These are phyloP conservation scores for Ptilorrhoa leucosticta DNA, from an alignment of 2,113 vertebrate genomes.

Conservation along the genomic window DNA sequence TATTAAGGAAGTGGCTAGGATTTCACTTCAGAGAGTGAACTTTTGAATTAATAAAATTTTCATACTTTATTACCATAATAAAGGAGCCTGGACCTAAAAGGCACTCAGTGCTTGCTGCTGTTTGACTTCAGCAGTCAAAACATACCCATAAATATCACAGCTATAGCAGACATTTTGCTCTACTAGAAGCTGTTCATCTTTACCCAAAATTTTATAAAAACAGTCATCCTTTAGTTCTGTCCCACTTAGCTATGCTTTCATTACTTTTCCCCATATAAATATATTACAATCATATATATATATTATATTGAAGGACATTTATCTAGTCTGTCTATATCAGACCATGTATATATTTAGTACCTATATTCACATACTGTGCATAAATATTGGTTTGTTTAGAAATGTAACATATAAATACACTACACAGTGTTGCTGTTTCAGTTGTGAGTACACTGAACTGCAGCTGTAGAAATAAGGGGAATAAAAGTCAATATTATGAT, in stretches of 20 bases:
- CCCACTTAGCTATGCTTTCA: neutral
- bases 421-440: neutral
- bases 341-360: neutral
- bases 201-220: neutral
- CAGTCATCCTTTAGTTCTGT: neutral
- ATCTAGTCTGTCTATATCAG: neutral
- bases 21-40: neutral
- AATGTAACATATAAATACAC: neutral
- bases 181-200: neutral
- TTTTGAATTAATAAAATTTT: neutral
- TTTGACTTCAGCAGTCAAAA: neutral
- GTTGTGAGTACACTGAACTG: neutral
- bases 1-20: neutral
- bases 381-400: neutral
- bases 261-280: neutral
- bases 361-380: neutral
- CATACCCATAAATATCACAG: neutral
- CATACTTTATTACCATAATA: neutral
- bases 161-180: neutral
- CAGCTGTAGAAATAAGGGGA: constrained; percentile 16
- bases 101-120: neutral
- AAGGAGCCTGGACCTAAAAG: neutral
- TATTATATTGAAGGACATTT: neutral
- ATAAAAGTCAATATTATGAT: constrained; percentile 1
- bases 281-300: neutral